Evolutionary conservation across 2,888 invertebrate genomes (phyloP).

Genomic region (Chaitophorus viminalis): DNA sequence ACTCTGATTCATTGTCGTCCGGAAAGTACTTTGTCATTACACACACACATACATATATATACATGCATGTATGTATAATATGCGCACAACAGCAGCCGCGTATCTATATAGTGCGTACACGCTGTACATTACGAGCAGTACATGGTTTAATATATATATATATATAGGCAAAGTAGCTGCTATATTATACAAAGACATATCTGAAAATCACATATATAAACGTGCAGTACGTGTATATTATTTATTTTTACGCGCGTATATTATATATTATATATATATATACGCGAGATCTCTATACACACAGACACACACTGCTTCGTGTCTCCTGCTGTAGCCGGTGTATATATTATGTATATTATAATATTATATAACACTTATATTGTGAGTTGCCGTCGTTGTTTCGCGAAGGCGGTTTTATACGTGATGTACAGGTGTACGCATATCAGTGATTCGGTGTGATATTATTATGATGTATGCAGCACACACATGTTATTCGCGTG

Average conservation of each 20-base stretch:
- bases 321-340: not conserved
- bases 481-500: too few species aligned
- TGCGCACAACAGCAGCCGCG: not conserved
- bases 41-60: not conserved
- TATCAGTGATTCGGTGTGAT: too few species aligned
- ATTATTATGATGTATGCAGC: too few species aligned
- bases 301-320: not conserved
- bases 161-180: not conserved
- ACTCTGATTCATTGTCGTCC: conserved; percentile 38
- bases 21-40: not conserved
- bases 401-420: not conserved
- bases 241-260: not conserved
- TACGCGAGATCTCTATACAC: too few species aligned
- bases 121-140: not conserved
- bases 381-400: not conserved
- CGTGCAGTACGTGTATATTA: not conserved
- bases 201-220: not conserved
- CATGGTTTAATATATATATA: too few species aligned
- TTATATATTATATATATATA: too few species aligned
- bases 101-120: not conserved
- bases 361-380: too few species aligned
- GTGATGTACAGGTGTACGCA: not conserved
- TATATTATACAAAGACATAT: not conserved
- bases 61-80: not conserved
- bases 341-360: too few species aligned